These are phyloP conservation scores for Chelonus insularis DNA, from an alignment of 1,140 invertebrate genomes.

Conservation along the genomic window DNA sequence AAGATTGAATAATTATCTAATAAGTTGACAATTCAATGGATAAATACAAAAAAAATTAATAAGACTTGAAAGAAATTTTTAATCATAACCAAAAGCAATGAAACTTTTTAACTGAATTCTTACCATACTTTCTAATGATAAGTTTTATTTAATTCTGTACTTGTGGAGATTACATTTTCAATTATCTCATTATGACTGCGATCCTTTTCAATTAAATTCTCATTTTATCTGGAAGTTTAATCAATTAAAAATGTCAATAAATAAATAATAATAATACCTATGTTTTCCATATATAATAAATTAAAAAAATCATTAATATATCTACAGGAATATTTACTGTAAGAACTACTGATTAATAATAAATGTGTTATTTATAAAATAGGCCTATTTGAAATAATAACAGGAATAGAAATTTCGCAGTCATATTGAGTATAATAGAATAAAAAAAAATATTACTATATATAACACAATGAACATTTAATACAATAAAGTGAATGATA, in stretches of 20 bases:
- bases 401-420: not conserved
- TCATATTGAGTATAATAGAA: conserved; percentile 16
- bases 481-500: too few relatives aligned
- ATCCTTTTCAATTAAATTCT: conserved; percentile 2
- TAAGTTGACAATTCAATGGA: not conserved
- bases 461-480: too few relatives aligned
- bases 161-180: conserved; percentile 22
- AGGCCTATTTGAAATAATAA: not conserved
- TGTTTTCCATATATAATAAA: too few relatives aligned
- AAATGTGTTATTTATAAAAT: not conserved
- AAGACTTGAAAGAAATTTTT: not conserved
- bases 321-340: too few relatives aligned
- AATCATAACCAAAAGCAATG: too few relatives aligned
- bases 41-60: conserved; percentile 9
- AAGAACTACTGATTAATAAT: not conserved
- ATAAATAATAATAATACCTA: conserved; percentile 3
- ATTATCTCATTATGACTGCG: conserved; percentile 19
- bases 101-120: too few relatives aligned
- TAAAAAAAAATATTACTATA: too few relatives aligned
- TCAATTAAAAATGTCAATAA: not conserved
- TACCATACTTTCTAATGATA: not conserved
- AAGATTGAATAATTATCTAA: not conserved
- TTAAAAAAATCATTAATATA: too few relatives aligned
- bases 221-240: not conserved
- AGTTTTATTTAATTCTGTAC: not conserved